Evolutionary conservation across 2,888 invertebrate genomes (phyloP).

Genomic region (Drosophila seclusa): DNA sequence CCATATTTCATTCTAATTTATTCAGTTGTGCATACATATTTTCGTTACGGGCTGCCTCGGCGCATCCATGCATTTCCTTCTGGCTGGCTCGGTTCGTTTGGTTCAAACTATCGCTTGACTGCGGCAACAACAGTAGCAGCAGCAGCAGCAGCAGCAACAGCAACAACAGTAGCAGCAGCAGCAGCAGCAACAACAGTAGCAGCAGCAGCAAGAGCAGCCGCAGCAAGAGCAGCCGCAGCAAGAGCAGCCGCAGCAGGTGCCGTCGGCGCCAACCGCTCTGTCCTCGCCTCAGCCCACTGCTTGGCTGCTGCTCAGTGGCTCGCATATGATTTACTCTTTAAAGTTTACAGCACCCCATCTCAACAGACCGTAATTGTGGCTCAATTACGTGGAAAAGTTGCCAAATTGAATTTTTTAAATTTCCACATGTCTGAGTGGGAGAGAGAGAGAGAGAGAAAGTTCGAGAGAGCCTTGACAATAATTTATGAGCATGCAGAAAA

Average conservation of each 20-base stretch:
- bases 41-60: constrained; percentile 78
- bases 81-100: constrained; percentile 78
- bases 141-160: constrained; percentile 22
- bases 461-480: constrained; percentile 53
- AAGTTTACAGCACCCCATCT: constrained; percentile 52
- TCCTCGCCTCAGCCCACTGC: constrained; percentile 1
- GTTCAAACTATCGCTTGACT: constrained; percentile 76
- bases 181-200: constrained; percentile 13
- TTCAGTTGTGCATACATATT: constrained; percentile 80
- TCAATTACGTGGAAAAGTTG: constrained; percentile 79
- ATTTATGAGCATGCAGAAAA: constrained; percentile 67
- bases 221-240: constrained; percentile 29
- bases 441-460: neutral
- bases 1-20: constrained; percentile 80
- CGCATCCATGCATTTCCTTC: constrained; percentile 79
- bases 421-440: constrained; percentile 53
- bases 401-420: constrained; percentile 80
- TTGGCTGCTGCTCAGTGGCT: constrained; percentile 56
- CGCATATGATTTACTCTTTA: constrained; percentile 76
- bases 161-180: constrained; percentile 7
- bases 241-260: constrained; percentile 32
- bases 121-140: constrained; percentile 51
- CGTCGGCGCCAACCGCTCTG: constrained; percentile 10
- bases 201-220: constrained; percentile 9
- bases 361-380: constrained; percentile 71